Percentiles rank a stretch among this genome's conserved stretches.
phyloP scores from a whole-genome alignment of 2,888 invertebrate genomes.

The Hydraecia micacea region DNA sequence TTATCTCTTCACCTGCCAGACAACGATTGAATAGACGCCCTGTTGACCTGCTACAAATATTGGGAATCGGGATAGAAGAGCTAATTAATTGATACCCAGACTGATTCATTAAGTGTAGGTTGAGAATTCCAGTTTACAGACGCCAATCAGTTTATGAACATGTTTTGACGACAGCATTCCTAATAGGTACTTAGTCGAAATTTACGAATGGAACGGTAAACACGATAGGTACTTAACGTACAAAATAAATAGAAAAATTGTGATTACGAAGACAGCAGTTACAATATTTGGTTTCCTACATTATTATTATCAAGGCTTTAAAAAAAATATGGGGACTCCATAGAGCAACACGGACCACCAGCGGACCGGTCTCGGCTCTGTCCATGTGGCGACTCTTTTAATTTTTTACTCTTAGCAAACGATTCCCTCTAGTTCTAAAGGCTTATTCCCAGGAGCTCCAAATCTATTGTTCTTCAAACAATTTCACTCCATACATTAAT shows the following conservation, averaged over 20 bases:
- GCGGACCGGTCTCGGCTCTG: no score
- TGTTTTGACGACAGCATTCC: conserved; percentile 41
- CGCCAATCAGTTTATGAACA: conserved; percentile 20
- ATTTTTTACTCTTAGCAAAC: not conserved
- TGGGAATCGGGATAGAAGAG: not conserved
- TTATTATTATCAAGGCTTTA: not conserved
- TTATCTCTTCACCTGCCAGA: no score
- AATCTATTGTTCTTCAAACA: no score
- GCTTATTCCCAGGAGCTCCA: no score
- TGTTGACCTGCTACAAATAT: not conserved
- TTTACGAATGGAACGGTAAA: conserved; percentile 25
- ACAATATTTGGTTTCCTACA: not conserved
- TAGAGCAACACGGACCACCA: no score
- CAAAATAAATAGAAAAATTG: not conserved
- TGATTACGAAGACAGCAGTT: not conserved
- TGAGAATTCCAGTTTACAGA: conserved; percentile 24
- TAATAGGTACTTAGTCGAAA: not conserved
- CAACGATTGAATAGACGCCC: not conserved
- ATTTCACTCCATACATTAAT: no score
- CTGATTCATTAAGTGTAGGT: not conserved
- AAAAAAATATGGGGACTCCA: no score
- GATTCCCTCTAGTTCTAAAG: no score
- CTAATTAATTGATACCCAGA: not conserved
- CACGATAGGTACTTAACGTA: not conserved
- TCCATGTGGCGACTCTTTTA: not conserved